phyloP scores from a whole-genome alignment of 2,113 vertebrate genomes.

The Brachirus orientalis region DNA sequence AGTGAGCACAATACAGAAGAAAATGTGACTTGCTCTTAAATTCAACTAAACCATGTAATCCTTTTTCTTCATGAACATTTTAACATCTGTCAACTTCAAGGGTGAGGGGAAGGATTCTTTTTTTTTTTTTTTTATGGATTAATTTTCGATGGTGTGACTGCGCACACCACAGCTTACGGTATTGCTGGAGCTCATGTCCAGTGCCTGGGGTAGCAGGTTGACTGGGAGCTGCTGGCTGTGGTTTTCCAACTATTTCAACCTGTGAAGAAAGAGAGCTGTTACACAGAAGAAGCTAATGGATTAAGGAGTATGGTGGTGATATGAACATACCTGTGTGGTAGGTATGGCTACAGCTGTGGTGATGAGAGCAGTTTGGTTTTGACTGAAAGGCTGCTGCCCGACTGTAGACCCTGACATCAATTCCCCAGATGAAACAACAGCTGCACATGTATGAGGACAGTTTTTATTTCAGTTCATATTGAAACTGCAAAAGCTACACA shows the following conservation, averaged over 20 bases:
- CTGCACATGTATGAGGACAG: constrained; percentile 23
- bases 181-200: constrained; percentile 77
- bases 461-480: background rate
- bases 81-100: too few species aligned
- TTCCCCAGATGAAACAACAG: constrained; percentile 71
- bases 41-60: too few species aligned
- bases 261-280: constrained; percentile 33
- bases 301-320: background rate
- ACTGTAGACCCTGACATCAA: constrained; percentile 70
- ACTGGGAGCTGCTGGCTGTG: constrained; percentile 73
- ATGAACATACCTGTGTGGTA: constrained; percentile 65
- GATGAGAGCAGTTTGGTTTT: constrained; percentile 63
- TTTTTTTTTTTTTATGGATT: background rate
- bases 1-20: too few species aligned
- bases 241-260: constrained; percentile 81
- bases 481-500: background rate
- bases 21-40: too few species aligned
- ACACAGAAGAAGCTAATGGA: background rate
- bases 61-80: too few species aligned
- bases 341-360: constrained; percentile 56
- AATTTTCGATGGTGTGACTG: background rate
- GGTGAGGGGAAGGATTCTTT: too few species aligned
- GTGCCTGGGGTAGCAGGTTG: constrained; percentile 82
- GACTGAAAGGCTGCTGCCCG: constrained; percentile 67
- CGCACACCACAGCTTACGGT: constrained; percentile 72